These are phyloP conservation scores for Drosophila arizonae DNA, from an alignment of 1,140 invertebrate genomes.

Conservation along the genomic window DNA sequence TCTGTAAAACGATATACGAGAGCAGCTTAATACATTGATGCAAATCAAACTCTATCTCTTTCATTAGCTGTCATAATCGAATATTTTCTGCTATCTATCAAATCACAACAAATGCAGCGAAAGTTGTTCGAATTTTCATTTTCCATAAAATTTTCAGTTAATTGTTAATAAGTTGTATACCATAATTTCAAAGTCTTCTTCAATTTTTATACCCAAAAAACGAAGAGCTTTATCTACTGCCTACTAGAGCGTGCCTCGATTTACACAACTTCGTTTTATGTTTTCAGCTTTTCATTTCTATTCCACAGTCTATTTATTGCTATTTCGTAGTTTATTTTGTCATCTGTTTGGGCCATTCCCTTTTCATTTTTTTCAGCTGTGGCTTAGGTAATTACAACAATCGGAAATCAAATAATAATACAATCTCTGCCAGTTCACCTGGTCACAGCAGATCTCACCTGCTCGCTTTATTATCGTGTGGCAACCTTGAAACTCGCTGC, in stretches of 20 bases:
- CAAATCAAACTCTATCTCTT: too few species aligned
- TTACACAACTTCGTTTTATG: slow-evolving; percentile 1
- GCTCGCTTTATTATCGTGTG: slow-evolving; percentile 40
- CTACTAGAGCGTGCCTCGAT: background rate
- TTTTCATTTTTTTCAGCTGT: slow-evolving; percentile 5
- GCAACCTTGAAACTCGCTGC: slow-evolving; percentile 71
- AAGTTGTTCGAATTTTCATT: slow-evolving; percentile 13
- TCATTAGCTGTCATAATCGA: too few species aligned
- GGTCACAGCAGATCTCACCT: slow-evolving; percentile 24
- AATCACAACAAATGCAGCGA: background rate
- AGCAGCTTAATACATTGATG: too few species aligned
- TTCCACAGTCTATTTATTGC: slow-evolving; percentile 11
- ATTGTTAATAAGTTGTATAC: background rate
- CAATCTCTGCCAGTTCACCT: slow-evolving; percentile 24
- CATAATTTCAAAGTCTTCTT: background rate
- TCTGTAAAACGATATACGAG: background rate
- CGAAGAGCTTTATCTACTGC: background rate
- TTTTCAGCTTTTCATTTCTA: slow-evolving; percentile 1
- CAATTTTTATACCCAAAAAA: background rate
- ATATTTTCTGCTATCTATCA: background rate
- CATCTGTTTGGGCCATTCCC: slow-evolving; percentile 18
- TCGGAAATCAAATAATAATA: slow-evolving; percentile 23
- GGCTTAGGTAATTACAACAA: slow-evolving; percentile 26
- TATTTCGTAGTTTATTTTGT: slow-evolving; percentile 26
- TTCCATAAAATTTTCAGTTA: slow-evolving; percentile 4